Percentiles rank a stretch among this genome's conserved stretches.
These are phyloP conservation scores for Trissoscelio sp. DNA, from an alignment of 2,888 invertebrate species.

Conservation along the genomic window DNA sequence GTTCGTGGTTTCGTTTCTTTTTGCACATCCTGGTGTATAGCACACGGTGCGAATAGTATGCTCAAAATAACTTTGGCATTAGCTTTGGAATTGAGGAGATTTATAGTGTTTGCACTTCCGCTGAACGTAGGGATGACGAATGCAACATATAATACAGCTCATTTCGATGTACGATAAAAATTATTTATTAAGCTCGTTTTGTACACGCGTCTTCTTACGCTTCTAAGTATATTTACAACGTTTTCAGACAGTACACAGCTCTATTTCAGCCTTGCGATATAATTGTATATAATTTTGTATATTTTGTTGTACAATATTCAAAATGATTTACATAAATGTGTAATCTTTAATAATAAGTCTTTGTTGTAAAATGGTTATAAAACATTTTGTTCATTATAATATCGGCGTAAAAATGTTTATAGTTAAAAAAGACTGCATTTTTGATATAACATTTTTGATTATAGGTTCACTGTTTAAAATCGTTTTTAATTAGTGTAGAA, in stretches of 20 bases:
- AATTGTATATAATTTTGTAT: background rate
- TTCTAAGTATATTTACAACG: conserved; percentile 57
- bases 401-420: background rate
- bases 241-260: conserved; percentile 52
- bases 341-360: background rate
- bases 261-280: conserved; percentile 54
- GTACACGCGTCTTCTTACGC: conserved; percentile 53
- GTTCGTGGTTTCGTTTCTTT: conserved; percentile 39
- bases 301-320: background rate
- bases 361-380: background rate
- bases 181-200: conserved; percentile 67
- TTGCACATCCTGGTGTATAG: conserved; percentile 48
- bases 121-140: conserved; percentile 45
- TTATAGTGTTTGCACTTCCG: conserved; percentile 59
- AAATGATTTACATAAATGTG: too few relatives aligned
- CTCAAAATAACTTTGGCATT: conserved; percentile 60
- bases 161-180: conserved; percentile 61
- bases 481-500: background rate
- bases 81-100: conserved; percentile 47
- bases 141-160: conserved; percentile 51
- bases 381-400: background rate
- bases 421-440: background rate
- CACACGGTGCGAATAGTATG: conserved; percentile 33
- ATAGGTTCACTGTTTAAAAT: background rate
- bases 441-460: conserved; percentile 38